Conservation (phyloP, 53 echinoderm and acorn worm genomes). For the Crossaster papposus region DNA sequence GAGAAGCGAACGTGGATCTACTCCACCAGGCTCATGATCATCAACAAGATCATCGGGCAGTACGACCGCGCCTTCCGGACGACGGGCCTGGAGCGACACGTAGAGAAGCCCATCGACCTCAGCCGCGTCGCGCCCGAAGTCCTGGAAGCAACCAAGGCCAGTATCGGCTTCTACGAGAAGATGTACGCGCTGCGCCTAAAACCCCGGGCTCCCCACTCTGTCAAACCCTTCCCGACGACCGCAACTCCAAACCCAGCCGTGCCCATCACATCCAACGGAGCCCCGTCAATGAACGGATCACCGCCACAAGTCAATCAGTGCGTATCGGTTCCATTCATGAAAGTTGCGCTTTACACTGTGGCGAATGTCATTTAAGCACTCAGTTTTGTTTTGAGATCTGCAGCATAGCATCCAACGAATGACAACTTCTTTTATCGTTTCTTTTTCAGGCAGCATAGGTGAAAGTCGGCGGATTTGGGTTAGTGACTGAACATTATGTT, state of each 20-base stretch:
- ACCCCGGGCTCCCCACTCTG: background rate
- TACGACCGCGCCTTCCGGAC: constrained; percentile 89
- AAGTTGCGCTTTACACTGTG: constrained; percentile 44
- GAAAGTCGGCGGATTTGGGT: background rate
- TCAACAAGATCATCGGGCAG: constrained; percentile 88
- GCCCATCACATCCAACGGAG: constrained; percentile 12
- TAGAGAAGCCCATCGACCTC: constrained; percentile 57
- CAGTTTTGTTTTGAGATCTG: background rate
- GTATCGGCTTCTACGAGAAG: constrained; percentile 83
- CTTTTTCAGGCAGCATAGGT: constrained; percentile 24
- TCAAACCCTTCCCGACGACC: background rate
- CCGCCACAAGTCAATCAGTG: constrained; percentile 24
- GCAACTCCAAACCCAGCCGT: background rate
- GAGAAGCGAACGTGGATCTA: constrained; percentile 84
- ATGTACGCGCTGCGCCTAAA: constrained; percentile 75
- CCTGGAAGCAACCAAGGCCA: constrained; percentile 66
- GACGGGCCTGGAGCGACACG: constrained; percentile 65
- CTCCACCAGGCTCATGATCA: constrained; percentile 84
- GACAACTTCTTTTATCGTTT: background rate
- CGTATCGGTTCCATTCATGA: constrained; percentile 35
- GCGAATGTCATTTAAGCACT: constrained; percentile 39
- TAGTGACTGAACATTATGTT: background rate
- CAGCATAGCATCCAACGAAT: background rate
- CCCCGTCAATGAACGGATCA: too few relatives aligned
- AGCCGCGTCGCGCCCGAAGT: constrained; percentile 61